phyloP scores from a whole-genome alignment of 2,888 invertebrate species.

The Nemurella pictetii region DNA sequence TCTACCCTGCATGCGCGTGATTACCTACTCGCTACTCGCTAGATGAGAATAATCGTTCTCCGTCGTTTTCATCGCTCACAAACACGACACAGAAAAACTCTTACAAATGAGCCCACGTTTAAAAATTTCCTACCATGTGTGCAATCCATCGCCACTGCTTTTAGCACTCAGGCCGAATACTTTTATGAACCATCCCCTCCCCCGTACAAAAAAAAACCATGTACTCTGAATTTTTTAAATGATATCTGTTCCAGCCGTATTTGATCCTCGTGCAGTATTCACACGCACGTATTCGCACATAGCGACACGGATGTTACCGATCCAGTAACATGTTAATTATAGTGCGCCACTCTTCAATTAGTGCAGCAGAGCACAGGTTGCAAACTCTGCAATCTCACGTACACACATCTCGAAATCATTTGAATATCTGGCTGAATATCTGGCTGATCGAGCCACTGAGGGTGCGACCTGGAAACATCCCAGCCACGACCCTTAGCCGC shows the following conservation, averaged over 20 bases:
- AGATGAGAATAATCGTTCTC: too few relatives aligned
- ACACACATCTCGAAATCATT: neutral
- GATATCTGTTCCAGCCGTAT: neutral
- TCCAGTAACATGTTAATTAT: neutral
- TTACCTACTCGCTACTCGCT: too few relatives aligned
- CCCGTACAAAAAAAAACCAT: neutral
- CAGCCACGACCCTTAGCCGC: too few relatives aligned
- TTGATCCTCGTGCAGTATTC: neutral
- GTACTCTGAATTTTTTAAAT: neutral
- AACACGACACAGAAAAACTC: too few relatives aligned
- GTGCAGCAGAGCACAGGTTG: neutral
- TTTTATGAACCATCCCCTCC: neutral
- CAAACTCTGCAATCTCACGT: neutral
- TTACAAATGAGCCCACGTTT: too few relatives aligned
- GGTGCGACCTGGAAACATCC: too few relatives aligned
- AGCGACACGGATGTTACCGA: neutral
- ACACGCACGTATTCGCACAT: neutral
- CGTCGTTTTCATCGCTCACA: too few relatives aligned
- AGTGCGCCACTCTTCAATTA: neutral
- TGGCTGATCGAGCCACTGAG: neutral
- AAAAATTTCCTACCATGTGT: neutral
- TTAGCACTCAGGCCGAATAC: neutral
- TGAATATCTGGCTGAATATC: neutral
- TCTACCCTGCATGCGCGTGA: neutral
- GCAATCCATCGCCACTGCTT: neutral